Evolutionary conservation across 2,113 vertebrate genomes (phyloP), one percentile per base, ranked within the genome.

Genomic region (Ameiurus melas): DNA sequence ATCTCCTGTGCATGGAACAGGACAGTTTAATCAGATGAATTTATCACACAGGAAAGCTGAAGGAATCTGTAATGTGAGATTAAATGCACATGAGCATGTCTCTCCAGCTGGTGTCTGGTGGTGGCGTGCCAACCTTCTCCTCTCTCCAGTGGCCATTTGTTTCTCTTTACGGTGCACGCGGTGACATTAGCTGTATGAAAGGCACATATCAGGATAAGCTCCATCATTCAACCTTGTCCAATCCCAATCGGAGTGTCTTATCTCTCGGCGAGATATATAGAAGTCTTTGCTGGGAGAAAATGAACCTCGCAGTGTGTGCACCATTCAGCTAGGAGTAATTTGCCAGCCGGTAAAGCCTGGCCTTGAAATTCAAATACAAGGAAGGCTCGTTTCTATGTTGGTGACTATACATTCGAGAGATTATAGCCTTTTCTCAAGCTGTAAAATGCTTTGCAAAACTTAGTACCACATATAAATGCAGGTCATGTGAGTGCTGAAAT

Each of bases 211-310:
- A 64, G 86, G 82, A 91, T 87, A 85, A 90, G 81, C 85, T 88
- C 87, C 64, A 90, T 91, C 90, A 89, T 87, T 93, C 91, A 90
- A 86, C 73, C 89, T 88, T 90, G 92, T 89, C 89, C 80, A 83
- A 89, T 66, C 27, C 80, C 55, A 83, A 89, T 90, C 82, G 36
- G 64, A 87, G 91, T 60, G 22, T 70, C 83, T 89, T 87, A 91
- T 90, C 89, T 90, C 57, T 87, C 43, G 47, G 55, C 33, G 58
- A 90, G 89, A 91, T 91, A 85, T 86, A 92, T 89, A 73, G 88
- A 79, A 82, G 66, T 39, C 53, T 47, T 85, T 58, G 82, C 89
- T 58, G 22, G 19, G 60, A 88, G 84, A 82, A 89, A 89, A 87
- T 89, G 82, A 87, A 83, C 58, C 89, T 83, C 43, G 62, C 64